Base-by-base conservation (phyloP, 2,888 invertebrate species). In the Girardia tigrina region DNA sequence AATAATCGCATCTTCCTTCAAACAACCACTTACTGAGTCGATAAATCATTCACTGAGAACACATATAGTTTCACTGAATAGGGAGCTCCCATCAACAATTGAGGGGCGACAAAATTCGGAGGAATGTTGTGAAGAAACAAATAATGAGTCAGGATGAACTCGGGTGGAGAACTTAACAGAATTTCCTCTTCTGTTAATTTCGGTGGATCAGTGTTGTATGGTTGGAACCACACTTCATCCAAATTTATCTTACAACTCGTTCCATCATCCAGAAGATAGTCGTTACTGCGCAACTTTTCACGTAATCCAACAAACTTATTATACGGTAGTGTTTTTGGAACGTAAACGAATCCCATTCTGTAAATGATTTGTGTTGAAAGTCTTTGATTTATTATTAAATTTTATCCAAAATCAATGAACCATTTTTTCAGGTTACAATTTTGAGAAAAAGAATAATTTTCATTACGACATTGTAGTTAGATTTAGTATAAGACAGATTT, bases 171-270 rank as follows among this genome's bases (percentile, higher is more conserved):
- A 2, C n/a, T 6, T 56, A 23, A 56, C 4, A 6, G n/a, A 6
- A 2, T 4, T 56, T 56, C 56, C 23, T 56, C 56, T 6, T 56
- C 56, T 8, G 56, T 56, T n/a, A 56, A 56, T 12, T 12, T 56
- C 4, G 56, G 56, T 12, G 56, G 56, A 56, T 56, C 56, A 56
- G 56, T 23, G 23, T 56, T n/a, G n/a, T 6, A n/a, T 12, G 56
- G 56, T 4, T 56, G 56, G n/a, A 56, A 56, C 56, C 56, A 56
- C 6, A 56, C 56, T 56, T 56, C 56, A 56, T 56, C 56, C n/a
- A 56, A 56, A 56, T 56, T 23, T 8, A 56, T 56, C n/a, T n/a
- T 56, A 4, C 8, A 56, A 56, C 8, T 8, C 6, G 56, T 56
- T 20, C 56, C 56, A 56, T 56, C 56, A 23, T 56, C 56, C 8